phyloP scores from a whole-genome alignment of 1,140 invertebrate species.

The Drosophila grimshawi region DNA sequence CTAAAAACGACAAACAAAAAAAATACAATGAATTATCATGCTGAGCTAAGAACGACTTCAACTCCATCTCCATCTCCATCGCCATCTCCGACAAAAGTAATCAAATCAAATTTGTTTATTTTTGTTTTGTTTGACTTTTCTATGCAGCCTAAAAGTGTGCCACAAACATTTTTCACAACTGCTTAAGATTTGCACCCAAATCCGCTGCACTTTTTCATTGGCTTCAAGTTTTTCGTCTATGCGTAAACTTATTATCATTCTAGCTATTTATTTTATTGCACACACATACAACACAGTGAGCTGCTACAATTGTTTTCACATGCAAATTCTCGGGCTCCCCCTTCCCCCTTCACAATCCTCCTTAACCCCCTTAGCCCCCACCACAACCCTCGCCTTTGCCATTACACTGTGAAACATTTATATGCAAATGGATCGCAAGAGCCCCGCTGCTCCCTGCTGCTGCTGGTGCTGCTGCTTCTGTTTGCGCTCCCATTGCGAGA shows the following conservation, averaged over 20 bases:
- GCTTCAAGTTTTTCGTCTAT: constrained; percentile 79
- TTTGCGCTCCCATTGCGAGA: constrained; percentile 38
- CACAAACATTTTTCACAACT: constrained; percentile 73
- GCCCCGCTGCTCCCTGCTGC: constrained; percentile 8
- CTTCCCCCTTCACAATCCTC: no score
- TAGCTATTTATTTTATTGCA: constrained; percentile 79
- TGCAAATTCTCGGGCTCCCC: constrained; percentile 56
- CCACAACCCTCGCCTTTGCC: no score
- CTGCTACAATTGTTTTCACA: constrained; percentile 76
- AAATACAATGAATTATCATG: constrained; percentile 50
- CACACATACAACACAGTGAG: constrained; percentile 28
- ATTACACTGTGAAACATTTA: constrained; percentile 64
- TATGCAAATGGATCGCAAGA: constrained; percentile 71
- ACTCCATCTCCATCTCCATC: not conserved
- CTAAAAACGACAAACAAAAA: constrained; percentile 52
- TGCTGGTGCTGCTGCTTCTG: not conserved
- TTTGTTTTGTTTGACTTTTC: constrained; percentile 25
- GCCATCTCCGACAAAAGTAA: constrained; percentile 38
- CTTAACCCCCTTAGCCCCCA: constrained; percentile 3
- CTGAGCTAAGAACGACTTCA: constrained; percentile 26
- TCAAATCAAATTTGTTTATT: constrained; percentile 79
- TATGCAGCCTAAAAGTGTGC: constrained; percentile 78
- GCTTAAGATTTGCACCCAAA: constrained; percentile 73
- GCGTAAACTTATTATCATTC: constrained; percentile 82
- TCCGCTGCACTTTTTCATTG: constrained; percentile 80